phyloP scores from a whole-genome alignment of 2,888 invertebrate species.

The Cryptophagus acutangulus region DNA sequence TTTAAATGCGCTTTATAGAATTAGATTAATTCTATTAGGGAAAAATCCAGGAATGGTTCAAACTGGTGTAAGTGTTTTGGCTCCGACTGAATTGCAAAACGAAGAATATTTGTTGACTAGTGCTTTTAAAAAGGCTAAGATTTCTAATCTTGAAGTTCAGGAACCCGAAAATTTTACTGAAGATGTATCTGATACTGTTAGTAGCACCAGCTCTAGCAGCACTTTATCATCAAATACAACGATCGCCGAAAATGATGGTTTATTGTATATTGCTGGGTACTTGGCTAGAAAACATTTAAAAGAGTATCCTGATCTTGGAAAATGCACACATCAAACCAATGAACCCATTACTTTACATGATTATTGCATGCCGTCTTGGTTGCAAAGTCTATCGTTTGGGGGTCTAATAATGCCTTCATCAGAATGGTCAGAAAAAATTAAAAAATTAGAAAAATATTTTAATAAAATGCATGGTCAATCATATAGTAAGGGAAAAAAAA shows the following conservation, averaged over 20 bases:
- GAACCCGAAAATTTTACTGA: background rate
- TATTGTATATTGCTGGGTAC: background rate
- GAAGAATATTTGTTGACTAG: background rate
- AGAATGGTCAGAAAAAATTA: no score
- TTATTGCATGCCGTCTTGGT: no score
- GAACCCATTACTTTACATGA: no score
- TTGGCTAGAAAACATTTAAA: background rate
- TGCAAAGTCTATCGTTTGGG: no score
- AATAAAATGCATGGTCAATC: background rate
- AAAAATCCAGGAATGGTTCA: conserved; percentile 12
- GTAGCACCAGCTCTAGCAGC: background rate
- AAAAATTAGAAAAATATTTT: background rate
- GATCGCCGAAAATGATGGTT: background rate
- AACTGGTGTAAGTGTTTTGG: background rate
- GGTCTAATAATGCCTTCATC: no score
- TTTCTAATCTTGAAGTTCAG: background rate
- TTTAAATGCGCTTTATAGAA: conserved; percentile 14
- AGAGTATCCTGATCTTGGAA: background rate
- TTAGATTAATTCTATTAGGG: conserved; percentile 16
- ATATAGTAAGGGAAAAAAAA: background rate
- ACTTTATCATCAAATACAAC: background rate
- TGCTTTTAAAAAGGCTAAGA: background rate
- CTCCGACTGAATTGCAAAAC: background rate
- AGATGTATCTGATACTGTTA: background rate
- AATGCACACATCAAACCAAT: background rate